Percentiles rank a stretch among this genome's conserved stretches.
These are phyloP conservation scores for Chrysochloris asiatica DNA, from an alignment of 2,113 vertebrate species.

Conservation along the genomic window DNA sequence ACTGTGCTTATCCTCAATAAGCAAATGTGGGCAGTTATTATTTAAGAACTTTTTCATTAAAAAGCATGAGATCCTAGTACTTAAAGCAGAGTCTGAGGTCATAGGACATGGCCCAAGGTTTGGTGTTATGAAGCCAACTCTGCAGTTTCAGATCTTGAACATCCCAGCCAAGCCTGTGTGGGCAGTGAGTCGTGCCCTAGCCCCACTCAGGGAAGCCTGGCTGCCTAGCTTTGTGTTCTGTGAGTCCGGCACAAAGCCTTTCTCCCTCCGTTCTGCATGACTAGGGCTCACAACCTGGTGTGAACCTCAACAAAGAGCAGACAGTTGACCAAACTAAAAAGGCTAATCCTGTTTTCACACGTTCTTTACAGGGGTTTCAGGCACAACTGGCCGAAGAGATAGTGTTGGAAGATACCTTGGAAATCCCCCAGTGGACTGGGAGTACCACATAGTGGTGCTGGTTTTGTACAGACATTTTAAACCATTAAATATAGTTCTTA, in stretches of 20 bases:
- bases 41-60: not conserved
- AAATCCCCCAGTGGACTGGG: not conserved
- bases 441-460: not conserved
- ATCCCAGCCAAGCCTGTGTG: not conserved
- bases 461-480: conserved; percentile 83
- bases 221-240: not conserved
- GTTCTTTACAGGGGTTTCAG: conserved; percentile 88
- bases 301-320: not conserved
- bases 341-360: conserved; percentile 33
- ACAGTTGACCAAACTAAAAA: fast-evolving
- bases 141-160: not conserved
- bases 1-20: not conserved
- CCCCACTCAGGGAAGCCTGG: fast-evolving
- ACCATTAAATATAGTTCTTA: conserved; percentile 80
- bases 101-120: not conserved
- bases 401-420: conserved; percentile 55
- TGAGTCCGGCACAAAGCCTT: not conserved
- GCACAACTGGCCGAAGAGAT: conserved; percentile 97
- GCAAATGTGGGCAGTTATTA: not conserved
- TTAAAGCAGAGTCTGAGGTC: not conserved
- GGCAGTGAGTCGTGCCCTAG: not conserved
- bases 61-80: not conserved
- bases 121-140: no score
- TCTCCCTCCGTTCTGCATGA: not conserved
- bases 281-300: no score